These are phyloP conservation scores for Monopterus albus DNA, from an alignment of 2,113 vertebrate genomes.

Conservation along the genomic window DNA sequence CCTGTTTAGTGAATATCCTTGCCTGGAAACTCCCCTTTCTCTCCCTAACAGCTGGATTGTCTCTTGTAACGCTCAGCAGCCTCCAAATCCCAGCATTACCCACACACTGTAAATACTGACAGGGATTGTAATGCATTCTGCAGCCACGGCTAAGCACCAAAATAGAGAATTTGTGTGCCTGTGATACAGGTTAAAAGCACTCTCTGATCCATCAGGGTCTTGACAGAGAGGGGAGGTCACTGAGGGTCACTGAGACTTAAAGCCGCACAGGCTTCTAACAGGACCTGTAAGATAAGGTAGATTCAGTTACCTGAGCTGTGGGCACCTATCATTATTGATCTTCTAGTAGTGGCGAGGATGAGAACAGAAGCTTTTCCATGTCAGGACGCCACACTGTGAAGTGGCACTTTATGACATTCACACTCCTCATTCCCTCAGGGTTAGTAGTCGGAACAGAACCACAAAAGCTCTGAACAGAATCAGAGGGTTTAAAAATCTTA, in stretches of 20 bases:
- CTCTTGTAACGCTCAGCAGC: slow-evolving; percentile 63
- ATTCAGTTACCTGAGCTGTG: slow-evolving; percentile 50
- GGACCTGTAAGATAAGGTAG: slow-evolving; percentile 46
- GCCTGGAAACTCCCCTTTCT: slow-evolving; percentile 65
- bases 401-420: slow-evolving; percentile 72
- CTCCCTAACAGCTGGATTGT: slow-evolving; percentile 73
- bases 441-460: slow-evolving; percentile 21
- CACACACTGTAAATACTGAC: slow-evolving; percentile 68
- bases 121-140: slow-evolving; percentile 53
- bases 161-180: slow-evolving; percentile 37
- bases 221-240: neutral
- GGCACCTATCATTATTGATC: slow-evolving; percentile 72
- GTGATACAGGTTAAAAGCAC: slow-evolving; percentile 12
- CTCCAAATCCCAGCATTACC: slow-evolving; percentile 71
- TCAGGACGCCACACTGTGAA: slow-evolving; percentile 64
- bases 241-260: slow-evolving; percentile 45
- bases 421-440: slow-evolving; percentile 51
- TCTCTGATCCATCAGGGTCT: slow-evolving; percentile 43
- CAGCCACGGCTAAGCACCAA: slow-evolving; percentile 41
- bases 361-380: slow-evolving; percentile 78
- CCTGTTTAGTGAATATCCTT: slow-evolving; percentile 71
- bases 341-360: slow-evolving; percentile 49
- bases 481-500: slow-evolving; percentile 6
- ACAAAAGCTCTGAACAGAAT: too few relatives aligned
- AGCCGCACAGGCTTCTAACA: slow-evolving; percentile 34